Base-by-base conservation (phyloP, 2,113 vertebrate species). In the Vulpes vulpes region DNA sequence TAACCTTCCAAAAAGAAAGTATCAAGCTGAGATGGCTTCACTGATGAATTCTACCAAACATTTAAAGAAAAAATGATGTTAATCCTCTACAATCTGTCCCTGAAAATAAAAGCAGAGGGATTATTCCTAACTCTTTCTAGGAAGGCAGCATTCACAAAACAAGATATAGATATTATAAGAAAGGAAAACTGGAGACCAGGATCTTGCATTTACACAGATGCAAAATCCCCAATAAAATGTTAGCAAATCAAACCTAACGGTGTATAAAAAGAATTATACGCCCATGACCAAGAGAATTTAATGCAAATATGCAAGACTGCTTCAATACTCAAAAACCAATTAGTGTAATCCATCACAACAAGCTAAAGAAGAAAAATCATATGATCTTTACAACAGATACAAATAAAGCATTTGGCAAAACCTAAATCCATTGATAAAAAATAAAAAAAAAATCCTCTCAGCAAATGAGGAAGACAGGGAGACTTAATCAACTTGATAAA, bases 151-250 rank as follows among this genome's bases (percentile, higher is more conserved):
- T 88, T 51, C 8, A 49, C 8, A 94, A 94, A 92, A 84, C 25
- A 27, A 95, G 59, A 76, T 86, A 67, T 64, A 90, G 14, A 35
- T 16, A 92, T 73, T 91, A 8, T 74, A 85, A 76, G 32, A 94
- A 93, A 83, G 23, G 60, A 60, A 89, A 78, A 86, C 49, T 53
- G 69, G 0, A 96, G 22, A 91, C 35, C 30, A 69, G n/a, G 20
- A n/a, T 51, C 22, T 62, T 76, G 69, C 17, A 35, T 82, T 55
- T 86, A 76, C 19, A 96, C 19, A 89, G 51, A 35, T 59, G 53
- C 16, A 81, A 94, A 94, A 87, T 55, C 76, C 30, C 57, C 55
- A 87, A n/a, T n/a, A 92, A 96, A 96, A 94, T 53, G 17, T 80
- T 73, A 53, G 78, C 30, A 92, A 94, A 60, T 92, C 51, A 80